phyloP scores from a whole-genome alignment of 1,140 invertebrate species.

The Nylanderia fulva region DNA sequence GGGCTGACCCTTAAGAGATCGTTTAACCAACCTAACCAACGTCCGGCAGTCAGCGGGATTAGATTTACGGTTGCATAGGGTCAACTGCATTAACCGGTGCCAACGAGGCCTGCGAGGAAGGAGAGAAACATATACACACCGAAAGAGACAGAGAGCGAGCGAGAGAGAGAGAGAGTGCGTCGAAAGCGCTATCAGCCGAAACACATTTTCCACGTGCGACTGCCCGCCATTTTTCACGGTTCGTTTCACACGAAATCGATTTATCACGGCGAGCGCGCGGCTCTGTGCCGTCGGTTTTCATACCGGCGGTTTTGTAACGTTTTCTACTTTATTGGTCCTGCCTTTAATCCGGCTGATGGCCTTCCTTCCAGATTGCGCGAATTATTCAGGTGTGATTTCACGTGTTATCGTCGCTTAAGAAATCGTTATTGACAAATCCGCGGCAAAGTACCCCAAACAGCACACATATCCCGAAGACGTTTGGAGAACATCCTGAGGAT shows the following conservation, averaged over 20 bases:
- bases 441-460: too few species aligned
- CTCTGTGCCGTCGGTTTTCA: constrained; percentile 53
- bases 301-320: constrained; percentile 54
- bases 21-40: constrained; percentile 38
- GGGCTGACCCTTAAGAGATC: constrained; percentile 37
- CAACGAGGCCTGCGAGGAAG: constrained; percentile 19
- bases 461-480: too few species aligned
- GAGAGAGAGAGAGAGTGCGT: constrained; percentile 35
- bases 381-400: constrained; percentile 54
- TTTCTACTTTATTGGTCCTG: constrained; percentile 60
- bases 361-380: constrained; percentile 47
- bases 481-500: too few species aligned
- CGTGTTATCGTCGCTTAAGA: constrained; percentile 5
- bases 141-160: not conserved
- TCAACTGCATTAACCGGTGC: constrained; percentile 71
- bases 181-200: constrained; percentile 73
- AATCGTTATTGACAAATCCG: not conserved
- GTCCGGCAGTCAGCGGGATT: constrained; percentile 40
- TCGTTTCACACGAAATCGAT: constrained; percentile 75
- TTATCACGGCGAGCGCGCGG: constrained; percentile 66
- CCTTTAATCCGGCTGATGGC: constrained; percentile 53
- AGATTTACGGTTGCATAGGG: constrained; percentile 70
- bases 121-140: not conserved
- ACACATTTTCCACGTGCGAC: constrained; percentile 76
- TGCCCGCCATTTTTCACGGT: constrained; percentile 76